Evolutionary conservation across 2,797 vertebrate species (phyloP).

Genomic region (Sebastiscus albofasciatus): DNA sequence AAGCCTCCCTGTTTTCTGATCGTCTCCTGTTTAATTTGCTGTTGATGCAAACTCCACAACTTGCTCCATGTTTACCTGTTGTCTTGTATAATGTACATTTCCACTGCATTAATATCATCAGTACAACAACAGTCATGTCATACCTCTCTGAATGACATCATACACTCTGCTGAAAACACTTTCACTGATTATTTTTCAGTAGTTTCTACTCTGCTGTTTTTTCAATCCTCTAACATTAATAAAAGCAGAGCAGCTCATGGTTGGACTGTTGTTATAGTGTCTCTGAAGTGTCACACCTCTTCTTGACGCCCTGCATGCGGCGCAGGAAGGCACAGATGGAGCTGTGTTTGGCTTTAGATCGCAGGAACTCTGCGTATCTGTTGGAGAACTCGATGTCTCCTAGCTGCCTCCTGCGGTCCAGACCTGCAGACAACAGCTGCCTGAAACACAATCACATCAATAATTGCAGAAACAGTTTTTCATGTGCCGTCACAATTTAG

Average conservation of each 20-base stretch:
- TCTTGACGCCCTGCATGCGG: constrained; percentile 78
- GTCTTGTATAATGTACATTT: background rate
- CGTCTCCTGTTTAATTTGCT: background rate
- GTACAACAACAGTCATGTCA: background rate
- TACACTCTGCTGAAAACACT: background rate
- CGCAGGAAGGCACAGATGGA: constrained; percentile 81
- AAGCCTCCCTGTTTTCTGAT: background rate
- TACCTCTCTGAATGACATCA: background rate
- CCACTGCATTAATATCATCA: background rate
- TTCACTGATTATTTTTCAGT: background rate
- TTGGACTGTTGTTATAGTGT: background rate
- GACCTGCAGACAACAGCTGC: constrained; percentile 57
- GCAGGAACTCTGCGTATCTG: constrained; percentile 82
- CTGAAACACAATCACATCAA: constrained; percentile 50
- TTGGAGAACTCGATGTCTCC: constrained; percentile 87
- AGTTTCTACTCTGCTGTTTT: background rate
- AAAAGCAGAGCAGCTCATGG: background rate
- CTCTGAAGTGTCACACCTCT: constrained; percentile 61
- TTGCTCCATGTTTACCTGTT: background rate
- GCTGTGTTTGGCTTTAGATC: constrained; percentile 83
- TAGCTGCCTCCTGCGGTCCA: constrained; percentile 78
- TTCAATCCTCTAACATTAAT: background rate
- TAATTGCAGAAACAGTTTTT: rapidly evolving
- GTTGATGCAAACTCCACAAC: background rate
- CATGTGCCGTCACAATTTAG: background rate